Evolutionary conservation across 2,888 invertebrate genomes (phyloP), one percentile per base, ranked within the genome.

Genomic region (Dermolepida albohirtum): DNA sequence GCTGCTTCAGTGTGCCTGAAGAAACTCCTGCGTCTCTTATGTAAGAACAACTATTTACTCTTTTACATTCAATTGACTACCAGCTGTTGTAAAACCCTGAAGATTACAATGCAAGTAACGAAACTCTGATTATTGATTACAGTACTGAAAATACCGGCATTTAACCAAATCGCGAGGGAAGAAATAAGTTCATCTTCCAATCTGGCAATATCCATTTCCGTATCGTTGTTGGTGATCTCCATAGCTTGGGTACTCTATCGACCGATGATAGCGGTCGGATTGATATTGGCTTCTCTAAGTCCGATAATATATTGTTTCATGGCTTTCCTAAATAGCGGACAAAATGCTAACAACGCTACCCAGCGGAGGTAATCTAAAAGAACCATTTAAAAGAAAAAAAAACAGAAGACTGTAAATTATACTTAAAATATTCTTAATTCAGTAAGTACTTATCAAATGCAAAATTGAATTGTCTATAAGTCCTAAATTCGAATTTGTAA

Each of bases 1-100:
- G 90, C 91, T 59, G 90, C 90, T 22, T 89, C 90, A 43, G 92
- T 81, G 80, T 83, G 82, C 73, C 76, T 83, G 52, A 77, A 80
- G 1, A 77, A 73, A 63, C 71, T 83, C 7, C 68, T 82, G 16
- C 75, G 77, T 67, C 78, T 82, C 67, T 67, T 81, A 39, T 77
- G 83, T 83, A 78, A 78, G 80, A 74, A 49, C 54, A 22, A 1
- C 49, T 22, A 22, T 22, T 22, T 22, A 2, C 22, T 22, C 1
- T 22, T 12, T 41, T 12, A 40, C 8, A 12, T 52, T 54, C 22
- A 14, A 1, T 67, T 22, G 4, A 22, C 22, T 22, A 22, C 22
- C 4, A 22, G 1, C 2, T 22, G 4, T 4, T 1, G 22, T 22
- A n/a, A n/a, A n/a, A n/a, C 4, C 22, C 22, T 22, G 22, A 22